phyloP scores from a whole-genome alignment of 2,888 invertebrate species.

The Thecocarcelia acutangulata region DNA sequence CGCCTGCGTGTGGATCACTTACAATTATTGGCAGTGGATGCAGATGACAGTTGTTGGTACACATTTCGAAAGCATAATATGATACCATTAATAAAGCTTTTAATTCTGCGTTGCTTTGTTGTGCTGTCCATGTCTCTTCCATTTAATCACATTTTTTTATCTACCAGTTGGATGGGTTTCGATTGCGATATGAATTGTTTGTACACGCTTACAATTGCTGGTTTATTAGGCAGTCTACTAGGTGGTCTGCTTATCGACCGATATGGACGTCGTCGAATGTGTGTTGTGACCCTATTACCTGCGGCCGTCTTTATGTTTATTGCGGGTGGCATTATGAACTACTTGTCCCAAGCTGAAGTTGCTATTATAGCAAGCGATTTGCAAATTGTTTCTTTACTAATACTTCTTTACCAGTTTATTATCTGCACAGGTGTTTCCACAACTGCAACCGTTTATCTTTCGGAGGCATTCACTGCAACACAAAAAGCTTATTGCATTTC shows the following conservation, averaged over 20 bases:
- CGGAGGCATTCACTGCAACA: slow-evolving; percentile 77
- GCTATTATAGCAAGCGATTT: slow-evolving; percentile 72
- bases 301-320: slow-evolving; percentile 76
- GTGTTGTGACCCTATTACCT: slow-evolving; percentile 74
- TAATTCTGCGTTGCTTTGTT: slow-evolving; percentile 75
- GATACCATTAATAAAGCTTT: slow-evolving; percentile 74
- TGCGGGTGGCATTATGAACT: slow-evolving; percentile 76
- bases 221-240: slow-evolving; percentile 75
- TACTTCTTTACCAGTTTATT: slow-evolving; percentile 76
- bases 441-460: slow-evolving; percentile 76
- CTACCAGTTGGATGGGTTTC: slow-evolving; percentile 75
- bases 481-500: slow-evolving; percentile 76
- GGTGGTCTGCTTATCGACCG: slow-evolving; percentile 77
- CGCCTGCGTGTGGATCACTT: slow-evolving; percentile 75
- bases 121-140: slow-evolving; percentile 75
- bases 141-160: slow-evolving; percentile 76
- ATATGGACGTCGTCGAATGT: slow-evolving; percentile 75
- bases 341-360: slow-evolving; percentile 72
- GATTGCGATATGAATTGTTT: slow-evolving; percentile 76
- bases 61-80: slow-evolving; percentile 47
- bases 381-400: slow-evolving; percentile 74
- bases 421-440: slow-evolving; percentile 76
- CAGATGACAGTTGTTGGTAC: slow-evolving; percentile 61
- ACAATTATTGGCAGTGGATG: slow-evolving; percentile 70
- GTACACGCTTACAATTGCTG: slow-evolving; percentile 75